Base-by-base conservation (phyloP, 2,888 invertebrate genomes). In the Gymnocheta viridis region DNA sequence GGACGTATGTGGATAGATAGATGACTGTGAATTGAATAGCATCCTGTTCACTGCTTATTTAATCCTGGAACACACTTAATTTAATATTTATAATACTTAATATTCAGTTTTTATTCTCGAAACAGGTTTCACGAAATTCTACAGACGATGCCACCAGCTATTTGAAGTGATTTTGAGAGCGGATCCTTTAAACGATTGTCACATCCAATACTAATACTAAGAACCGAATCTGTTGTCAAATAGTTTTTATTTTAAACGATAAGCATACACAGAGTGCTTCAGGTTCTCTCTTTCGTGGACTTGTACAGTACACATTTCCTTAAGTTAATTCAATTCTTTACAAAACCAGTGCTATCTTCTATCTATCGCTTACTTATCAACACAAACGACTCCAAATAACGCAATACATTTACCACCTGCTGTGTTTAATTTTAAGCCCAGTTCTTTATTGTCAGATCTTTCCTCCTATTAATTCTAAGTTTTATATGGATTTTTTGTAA, bases 381-480 rank as follows among this genome's bases (percentile, higher is more conserved):
- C 1, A 5, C 22, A 19, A 51, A 35, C 51, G 49, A 35, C 49
- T 22, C 7, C 24, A 24, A 38, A 14, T 12, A 24, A 24, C 17
- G 12, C 22, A 17, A 19, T 56, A n/a, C 27, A 17, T 10, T n/a
- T 5, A 56, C 64, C 44, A 76, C 54, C 74, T 54, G 74, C 74
- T 79, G 60, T 29, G 69, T 38, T 56, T 51, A 32, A 10, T 32
- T 44, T 32, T 27, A 14, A 69, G 56, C 27, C 69, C 22, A 19
- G 17, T 47, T 51, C n/a, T 14, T 19, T 44, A 4, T 17, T 27
- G n/a, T n/a, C n/a, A n/a, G n/a, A n/a, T n/a, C n/a, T 12, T 41
- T 41, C 12, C n/a, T 24, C 9, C 27, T 9, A 54, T 9, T 29
- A 54, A 54, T 54, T 38, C 19, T n/a, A 54, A 47, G 12, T 12